Percentiles rank a stretch among this genome's conserved stretches.
phyloP scores from a whole-genome alignment of 1,140 invertebrate genomes.

The Neodiprion pinetum region DNA sequence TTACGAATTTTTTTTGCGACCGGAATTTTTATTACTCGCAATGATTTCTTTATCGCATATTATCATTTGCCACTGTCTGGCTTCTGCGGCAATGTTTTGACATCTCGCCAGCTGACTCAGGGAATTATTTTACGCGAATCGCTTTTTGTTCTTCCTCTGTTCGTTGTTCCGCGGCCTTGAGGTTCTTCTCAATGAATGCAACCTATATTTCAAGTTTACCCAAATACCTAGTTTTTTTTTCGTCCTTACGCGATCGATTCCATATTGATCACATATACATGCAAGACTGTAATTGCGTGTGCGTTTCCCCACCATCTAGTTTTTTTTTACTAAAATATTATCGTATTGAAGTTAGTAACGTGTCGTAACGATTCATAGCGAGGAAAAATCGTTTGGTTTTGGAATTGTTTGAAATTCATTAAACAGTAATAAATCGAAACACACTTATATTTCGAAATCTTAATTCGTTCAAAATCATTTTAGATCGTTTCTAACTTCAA shows the following conservation, averaged over 20 bases:
- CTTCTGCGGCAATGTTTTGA: background rate
- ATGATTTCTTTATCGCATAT: background rate
- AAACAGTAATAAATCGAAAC: too few species aligned
- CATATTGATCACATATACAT: background rate
- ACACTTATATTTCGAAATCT: too few species aligned
- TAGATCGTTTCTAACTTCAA: too few species aligned
- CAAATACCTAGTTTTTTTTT: background rate
- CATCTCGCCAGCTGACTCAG: background rate
- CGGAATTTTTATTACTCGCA: too few species aligned
- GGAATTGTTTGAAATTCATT: too few species aligned
- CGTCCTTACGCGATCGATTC: background rate
- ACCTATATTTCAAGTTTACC: background rate
- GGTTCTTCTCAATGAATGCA: background rate
- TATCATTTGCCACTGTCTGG: constrained; percentile 10
- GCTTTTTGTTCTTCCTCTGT: background rate
- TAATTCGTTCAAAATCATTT: too few species aligned
- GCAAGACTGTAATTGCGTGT: background rate
- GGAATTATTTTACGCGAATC: background rate
- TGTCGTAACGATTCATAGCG: too few species aligned
- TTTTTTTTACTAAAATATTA: too few species aligned
- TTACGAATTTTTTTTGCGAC: too few species aligned
- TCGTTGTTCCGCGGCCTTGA: background rate
- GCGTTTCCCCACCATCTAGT: background rate
- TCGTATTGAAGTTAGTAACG: too few species aligned
- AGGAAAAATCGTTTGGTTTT: too few species aligned